phyloP scores from a whole-genome alignment of 2,113 vertebrate species.

The Noctilio leporinus region DNA sequence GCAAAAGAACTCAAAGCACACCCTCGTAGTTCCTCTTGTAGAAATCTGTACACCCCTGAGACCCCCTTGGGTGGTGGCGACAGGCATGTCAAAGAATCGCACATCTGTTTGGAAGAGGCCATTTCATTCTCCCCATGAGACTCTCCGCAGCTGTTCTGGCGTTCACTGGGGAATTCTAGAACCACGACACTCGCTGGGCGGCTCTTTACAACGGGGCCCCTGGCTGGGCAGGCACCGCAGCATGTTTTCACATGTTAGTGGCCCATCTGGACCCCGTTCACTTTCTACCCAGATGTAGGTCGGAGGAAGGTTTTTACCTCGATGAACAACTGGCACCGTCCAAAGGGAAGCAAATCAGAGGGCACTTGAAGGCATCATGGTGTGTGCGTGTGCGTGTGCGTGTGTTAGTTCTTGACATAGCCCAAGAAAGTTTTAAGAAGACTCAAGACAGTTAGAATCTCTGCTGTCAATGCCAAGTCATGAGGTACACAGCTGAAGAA shows the following conservation, averaged over 20 bases:
- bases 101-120: background rate
- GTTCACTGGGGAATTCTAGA: background rate
- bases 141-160: background rate
- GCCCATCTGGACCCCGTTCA: no score
- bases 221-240: no score
- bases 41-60: background rate
- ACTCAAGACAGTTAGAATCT: background rate
- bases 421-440: background rate
- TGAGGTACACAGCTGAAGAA: rapidly evolving
- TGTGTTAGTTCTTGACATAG: background rate
- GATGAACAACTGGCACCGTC: no score
- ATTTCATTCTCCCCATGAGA: background rate
- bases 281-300: no score
- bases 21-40: background rate
- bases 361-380: background rate
- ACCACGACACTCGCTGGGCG: background rate
- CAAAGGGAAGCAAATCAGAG: background rate
- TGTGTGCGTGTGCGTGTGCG: rapidly evolving
- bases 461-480: background rate
- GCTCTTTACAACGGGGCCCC: no score
- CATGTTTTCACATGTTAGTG: no score
- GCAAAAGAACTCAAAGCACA: background rate
- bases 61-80: background rate
- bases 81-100: no score
- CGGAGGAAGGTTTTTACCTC: no score